Conservation (phyloP, 2,797 vertebrate genomes). For the Pipistrellus kuhlii region DNA sequence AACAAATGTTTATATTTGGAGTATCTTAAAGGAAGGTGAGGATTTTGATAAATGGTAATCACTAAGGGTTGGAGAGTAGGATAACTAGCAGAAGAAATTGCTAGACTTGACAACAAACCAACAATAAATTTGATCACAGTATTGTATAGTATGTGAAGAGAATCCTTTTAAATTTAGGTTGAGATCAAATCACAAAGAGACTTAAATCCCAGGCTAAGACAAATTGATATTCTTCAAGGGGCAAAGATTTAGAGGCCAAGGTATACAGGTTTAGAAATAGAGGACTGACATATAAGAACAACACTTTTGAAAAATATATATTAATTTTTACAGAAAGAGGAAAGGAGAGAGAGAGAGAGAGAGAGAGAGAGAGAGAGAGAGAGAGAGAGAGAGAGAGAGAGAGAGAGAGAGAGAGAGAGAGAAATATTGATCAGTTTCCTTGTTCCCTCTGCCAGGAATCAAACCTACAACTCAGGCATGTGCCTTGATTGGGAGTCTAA, state of each 20-base stretch:
- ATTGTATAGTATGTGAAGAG: background rate
- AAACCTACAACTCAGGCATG: too few species aligned
- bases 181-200: background rate
- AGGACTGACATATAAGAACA: background rate
- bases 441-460: too few species aligned
- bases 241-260: background rate
- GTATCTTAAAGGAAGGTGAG: background rate
- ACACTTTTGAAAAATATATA: background rate
- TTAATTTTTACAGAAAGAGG: too few species aligned
- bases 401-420: too few species aligned
- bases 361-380: too few species aligned
- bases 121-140: background rate
- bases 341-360: too few species aligned
- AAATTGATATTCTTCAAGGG: background rate
- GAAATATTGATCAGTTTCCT: too few species aligned
- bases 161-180: background rate
- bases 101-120: background rate
- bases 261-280: background rate
- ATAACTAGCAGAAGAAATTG: slow-evolving; percentile 7
- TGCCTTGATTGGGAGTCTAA: too few species aligned
- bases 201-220: background rate
- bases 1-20: background rate
- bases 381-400: too few species aligned
- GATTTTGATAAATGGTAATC: slow-evolving; percentile 19
- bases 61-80: background rate